Base-by-base conservation (phyloP, 2,797 vertebrate species). In the Sebastes reedi region DNA sequence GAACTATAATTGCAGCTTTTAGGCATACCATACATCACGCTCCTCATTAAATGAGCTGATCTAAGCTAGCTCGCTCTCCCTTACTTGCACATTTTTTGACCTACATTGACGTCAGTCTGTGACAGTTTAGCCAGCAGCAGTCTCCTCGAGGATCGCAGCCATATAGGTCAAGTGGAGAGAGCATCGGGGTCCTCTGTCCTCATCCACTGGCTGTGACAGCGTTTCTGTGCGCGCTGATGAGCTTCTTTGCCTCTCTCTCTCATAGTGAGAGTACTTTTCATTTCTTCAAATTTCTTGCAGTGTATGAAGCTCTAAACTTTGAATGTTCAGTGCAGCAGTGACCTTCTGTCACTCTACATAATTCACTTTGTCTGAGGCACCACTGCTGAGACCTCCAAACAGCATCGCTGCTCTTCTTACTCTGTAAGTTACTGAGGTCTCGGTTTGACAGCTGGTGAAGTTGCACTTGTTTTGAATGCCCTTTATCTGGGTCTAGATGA, bases 141-240 rank as follows among this genome's bases (percentile, higher is more conserved):
- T 27, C 2, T 77, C 75, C 73, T 66, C 8, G 34, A 67, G 66
- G 61, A 85, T 58, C 20, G 11, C 10, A 13, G 73, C 30, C 72
- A 46, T 59, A 22, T 22, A 80, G 75, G 73, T 90, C 76, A 86
- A 90, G 76, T 77, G 77, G 36, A 79, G 58, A 75, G 67, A 71
- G 64, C 58, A 29, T 13, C 7, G 39, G 62, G 82, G 65, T 86
- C 67, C 52, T 71, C 46, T 72, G 67, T 78, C 73, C 64, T 84
- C 67, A 58, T 86, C 81, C 76, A 52, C 71, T 36, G 34, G 56
- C 22, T 36, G 68, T 67, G 56, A 74, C 69, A 73, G 32, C 59
- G 60, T 79, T 72, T 73, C 66, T 68, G 46, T 81, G 67, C 3
- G 10, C 34, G 27, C 66, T 83, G 69, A 82, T 86, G 68, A 82